Conservation (phyloP, 2,113 vertebrate species). For the Suricata suricatta region DNA sequence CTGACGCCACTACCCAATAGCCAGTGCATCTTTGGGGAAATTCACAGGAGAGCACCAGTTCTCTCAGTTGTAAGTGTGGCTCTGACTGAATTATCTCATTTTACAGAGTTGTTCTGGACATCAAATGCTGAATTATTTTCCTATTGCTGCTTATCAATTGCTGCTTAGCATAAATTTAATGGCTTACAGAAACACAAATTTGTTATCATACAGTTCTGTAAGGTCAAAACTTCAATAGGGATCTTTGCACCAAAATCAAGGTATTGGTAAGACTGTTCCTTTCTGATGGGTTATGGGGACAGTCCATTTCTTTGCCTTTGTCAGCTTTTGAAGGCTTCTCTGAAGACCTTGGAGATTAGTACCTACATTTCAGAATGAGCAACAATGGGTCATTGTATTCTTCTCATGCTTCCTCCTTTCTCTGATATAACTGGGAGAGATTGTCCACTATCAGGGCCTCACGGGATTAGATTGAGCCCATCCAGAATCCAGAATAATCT, state of each 20-base stretch:
- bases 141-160: neutral
- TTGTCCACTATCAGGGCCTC: neutral
- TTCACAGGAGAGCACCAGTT: neutral
- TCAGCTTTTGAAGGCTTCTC: neutral
- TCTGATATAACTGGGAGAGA: neutral
- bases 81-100: neutral
- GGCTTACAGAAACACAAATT: neutral
- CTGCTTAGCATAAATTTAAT: neutral
- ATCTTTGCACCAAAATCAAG: neutral
- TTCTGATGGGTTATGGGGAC: neutral
- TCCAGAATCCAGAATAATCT: neutral
- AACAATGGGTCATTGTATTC: neutral
- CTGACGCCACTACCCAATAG: neutral
- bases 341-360: neutral
- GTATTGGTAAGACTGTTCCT: neutral
- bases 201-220: neutral
- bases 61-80: neutral
- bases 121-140: neutral
- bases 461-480: rapidly evolving
- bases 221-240: neutral
- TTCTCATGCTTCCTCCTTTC: neutral
- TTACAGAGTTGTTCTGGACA: neutral
- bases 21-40: neutral
- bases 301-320: neutral
- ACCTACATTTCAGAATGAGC: neutral